Evolutionary conservation across 2,888 invertebrate genomes (phyloP).

Genomic region (Argyresthia goedartella): DNA sequence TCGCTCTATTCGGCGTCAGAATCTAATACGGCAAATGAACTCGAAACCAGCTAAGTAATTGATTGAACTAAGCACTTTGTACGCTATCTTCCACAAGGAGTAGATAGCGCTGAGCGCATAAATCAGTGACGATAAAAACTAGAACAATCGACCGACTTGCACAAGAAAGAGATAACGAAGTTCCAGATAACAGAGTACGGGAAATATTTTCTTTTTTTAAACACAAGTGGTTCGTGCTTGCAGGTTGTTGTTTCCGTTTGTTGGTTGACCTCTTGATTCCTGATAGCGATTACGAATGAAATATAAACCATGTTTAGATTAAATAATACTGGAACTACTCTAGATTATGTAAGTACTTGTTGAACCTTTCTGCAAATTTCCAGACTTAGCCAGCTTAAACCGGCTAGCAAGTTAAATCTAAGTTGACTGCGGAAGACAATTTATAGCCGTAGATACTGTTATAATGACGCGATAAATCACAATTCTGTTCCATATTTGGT

Average conservation of each 20-base stretch:
- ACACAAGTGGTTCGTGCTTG: too few relatives aligned
- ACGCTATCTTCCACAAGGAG: slow-evolving; percentile 31
- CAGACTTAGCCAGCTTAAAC: background rate
- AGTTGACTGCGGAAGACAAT: background rate
- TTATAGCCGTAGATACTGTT: slow-evolving; percentile 1
- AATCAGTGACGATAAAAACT: slow-evolving; percentile 50
- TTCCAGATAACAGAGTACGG: too few relatives aligned
- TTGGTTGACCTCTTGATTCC: too few relatives aligned
- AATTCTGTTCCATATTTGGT: slow-evolving; percentile 15
- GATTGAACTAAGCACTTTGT: slow-evolving; percentile 46
- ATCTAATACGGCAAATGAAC: slow-evolving; percentile 31
- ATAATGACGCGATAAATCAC: slow-evolving; percentile 2
- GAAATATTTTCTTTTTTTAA: too few relatives aligned
- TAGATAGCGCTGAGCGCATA: slow-evolving; percentile 42
- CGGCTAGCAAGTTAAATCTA: background rate
- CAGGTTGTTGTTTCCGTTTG: too few relatives aligned
- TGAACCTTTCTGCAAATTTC: too few relatives aligned
- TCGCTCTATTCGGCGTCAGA: background rate
- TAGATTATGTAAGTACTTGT: too few relatives aligned
- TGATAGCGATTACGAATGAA: too few relatives aligned
- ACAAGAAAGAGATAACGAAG: too few relatives aligned
- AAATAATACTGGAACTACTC: too few relatives aligned
- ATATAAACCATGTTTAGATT: too few relatives aligned
- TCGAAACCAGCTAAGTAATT: slow-evolving; percentile 40
- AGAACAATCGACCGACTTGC: slow-evolving; percentile 15